Evolutionary conservation across 2,888 invertebrate species (phyloP), one percentile per base, ranked within the genome.

Genomic region (Iselma pallidipennis): DNA sequence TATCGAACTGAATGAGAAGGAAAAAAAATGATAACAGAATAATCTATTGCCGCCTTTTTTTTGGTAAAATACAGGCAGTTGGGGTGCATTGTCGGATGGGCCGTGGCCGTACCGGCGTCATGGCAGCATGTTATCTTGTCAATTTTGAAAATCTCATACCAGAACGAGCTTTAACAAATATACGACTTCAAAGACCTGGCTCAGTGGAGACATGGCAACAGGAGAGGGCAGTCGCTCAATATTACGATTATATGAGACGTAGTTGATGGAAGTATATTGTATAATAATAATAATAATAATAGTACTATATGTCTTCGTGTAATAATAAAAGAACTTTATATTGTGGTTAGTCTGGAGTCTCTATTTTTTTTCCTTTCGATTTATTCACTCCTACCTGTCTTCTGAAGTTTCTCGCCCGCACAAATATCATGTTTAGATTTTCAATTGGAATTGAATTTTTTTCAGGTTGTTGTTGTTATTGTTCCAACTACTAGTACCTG

Each of bases 61-160:
- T 9, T n/a, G 14, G 16, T 33, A 6, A 16, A 37, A 37, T 77
- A 1, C 81, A 90, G 90, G 84, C 86, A 45, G 83, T 90, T 10
- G 90, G 88, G 2, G 85, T 91, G 7, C 90, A 90, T 76, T 91
- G 91, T 74, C 83, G 89, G 5, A 87, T 88, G 76, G 91, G 91
- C 0, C 81, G 87, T 37, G 91, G 91, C 0, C 83, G 91, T 57
- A 90, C 91, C 0, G 92, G 91, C 49, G 88, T 88, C 1, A 85
- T 91, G 86, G 84, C 88, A 25, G 91, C 91, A 1, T 90, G 91
- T 78, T 91, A 89, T 79, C 81, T 91, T 60, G 87, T 90, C 19
- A 83, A 85, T 70, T 88, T 87, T 74, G 82, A 85, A 64, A 82
- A 84, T 49, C 82, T 87, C 81, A 80, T 86, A 10, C 88, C 90